Evolutionary conservation across 2,113 vertebrate genomes (phyloP).

Genomic region (Chlorodrepanis virens): DNA sequence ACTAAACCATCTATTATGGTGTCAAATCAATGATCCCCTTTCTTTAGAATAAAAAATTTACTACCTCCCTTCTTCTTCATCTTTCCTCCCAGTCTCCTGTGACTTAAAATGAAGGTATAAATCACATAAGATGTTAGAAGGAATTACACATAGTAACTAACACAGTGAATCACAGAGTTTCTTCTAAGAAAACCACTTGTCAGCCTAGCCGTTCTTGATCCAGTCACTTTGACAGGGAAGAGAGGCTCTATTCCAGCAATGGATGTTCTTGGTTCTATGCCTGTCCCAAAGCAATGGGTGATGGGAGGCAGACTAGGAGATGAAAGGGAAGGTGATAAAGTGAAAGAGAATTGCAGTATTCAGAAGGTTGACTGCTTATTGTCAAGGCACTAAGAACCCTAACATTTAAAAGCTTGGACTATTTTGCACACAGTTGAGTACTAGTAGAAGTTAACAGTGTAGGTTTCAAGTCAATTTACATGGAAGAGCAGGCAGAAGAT

Average conservation of each 20-base stretch:
- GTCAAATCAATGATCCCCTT: background rate
- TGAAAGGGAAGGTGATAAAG: background rate
- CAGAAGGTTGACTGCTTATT: background rate
- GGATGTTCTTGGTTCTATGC: background rate
- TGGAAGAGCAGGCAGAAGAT: conserved; percentile 4
- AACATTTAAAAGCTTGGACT: conserved; percentile 16
- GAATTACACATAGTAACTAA: background rate
- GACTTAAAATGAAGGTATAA: background rate
- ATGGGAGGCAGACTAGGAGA: background rate
- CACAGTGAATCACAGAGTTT: background rate
- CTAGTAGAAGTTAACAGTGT: conserved; percentile 7
- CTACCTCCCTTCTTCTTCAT: background rate
- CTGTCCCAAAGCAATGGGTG: background rate
- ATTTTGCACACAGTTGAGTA: background rate
- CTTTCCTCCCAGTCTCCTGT: background rate
- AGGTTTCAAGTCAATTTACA: conserved; percentile 35
- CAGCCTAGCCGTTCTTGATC: background rate
- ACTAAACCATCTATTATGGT: background rate
- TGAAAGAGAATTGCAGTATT: conserved; percentile 19
- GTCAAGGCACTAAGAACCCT: conserved; percentile 59
- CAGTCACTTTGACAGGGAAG: background rate
- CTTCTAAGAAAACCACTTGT: background rate
- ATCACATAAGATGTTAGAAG: background rate
- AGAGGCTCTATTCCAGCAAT: background rate
- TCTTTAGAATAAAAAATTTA: background rate